Percentiles rank a stretch among this genome's conserved stretches.
phyloP scores from a whole-genome alignment of 2,888 invertebrate genomes.

The Cyclophora punctaria region DNA sequence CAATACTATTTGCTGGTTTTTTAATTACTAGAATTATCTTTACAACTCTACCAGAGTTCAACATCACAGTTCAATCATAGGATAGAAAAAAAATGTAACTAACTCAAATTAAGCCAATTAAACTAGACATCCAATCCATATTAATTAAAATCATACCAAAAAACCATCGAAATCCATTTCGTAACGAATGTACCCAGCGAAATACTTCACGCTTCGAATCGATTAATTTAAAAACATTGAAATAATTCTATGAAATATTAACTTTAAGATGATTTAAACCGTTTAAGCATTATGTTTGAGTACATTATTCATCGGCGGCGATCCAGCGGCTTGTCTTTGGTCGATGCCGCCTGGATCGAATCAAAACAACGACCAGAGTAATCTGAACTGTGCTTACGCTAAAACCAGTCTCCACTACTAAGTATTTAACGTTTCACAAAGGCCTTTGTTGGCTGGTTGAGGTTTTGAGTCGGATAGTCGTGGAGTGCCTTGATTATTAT shows the following conservation, averaged over 20 bases:
- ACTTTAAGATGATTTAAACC: constrained; percentile 9
- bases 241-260: constrained; percentile 3
- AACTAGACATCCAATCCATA: too few species aligned
- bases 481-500: constrained; percentile 46
- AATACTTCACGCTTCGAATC: too few species aligned
- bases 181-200: too few species aligned
- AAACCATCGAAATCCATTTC: too few species aligned
- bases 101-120: too few species aligned
- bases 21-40: too few species aligned
- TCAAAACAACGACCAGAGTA: constrained; percentile 12
- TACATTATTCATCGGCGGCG: constrained; percentile 35
- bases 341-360: constrained; percentile 36
- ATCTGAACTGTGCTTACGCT: background rate
- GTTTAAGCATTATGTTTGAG: constrained; percentile 24
- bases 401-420: background rate
- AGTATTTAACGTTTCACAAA: background rate
- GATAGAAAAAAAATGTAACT: too few species aligned
- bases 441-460: constrained; percentile 11
- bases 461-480: constrained; percentile 32
- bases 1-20: too few species aligned
- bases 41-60: too few species aligned
- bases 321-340: constrained; percentile 40
- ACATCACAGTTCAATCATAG: too few species aligned
- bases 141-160: too few species aligned
- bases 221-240: too few species aligned